Evolutionary conservation across 2,888 invertebrate genomes (phyloP), one percentile per base, ranked within the genome.

Genomic region (Lapara coniferarum): DNA sequence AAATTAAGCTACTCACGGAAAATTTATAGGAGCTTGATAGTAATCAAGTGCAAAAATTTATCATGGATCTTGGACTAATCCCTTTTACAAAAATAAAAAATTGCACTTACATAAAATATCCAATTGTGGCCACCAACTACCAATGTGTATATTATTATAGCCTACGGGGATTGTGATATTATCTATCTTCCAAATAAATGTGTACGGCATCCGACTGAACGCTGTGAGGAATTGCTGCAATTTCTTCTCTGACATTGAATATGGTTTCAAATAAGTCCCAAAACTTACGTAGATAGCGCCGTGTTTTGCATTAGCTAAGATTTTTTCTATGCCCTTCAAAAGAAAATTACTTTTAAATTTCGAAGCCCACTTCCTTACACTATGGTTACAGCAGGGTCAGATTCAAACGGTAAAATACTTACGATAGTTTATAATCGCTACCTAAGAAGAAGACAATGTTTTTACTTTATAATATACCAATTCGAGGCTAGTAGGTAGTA

Each of bases 131-230:
- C 96, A 86, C 96, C 96, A 96, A 66, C 93, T 94, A 70, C 87
- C 89, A 3, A 94, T 85, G 79, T 95, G 91, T 0, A 96, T 89
- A 75, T 96, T 95, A 0, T 95, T 94, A 73, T 95, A 89, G 25
- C 89, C 92, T 0, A 86, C 88, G 73, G 92, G 92, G 79, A 95
- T 84, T 5, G 93, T 89, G 0, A 95, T 95, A 67, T 94, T 93
- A 79, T 96, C 96, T 94, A 95, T 96, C 88, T 97, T 97, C 96
- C 96, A 97, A 30, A 97, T 87, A 0, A 97, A 94, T 74, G 95
- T 95, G 78, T 96, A 94, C 0, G 96, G 95, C 68, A 97, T 88
- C 67, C 90, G 90, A 1, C 90, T 86, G 73, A 97, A 95, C 0
- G 95, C 96, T 0, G 90, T 89, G 16, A 96, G 71, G 72, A 97